phyloP scores from a whole-genome alignment of 2,797 vertebrate genomes.

The Rachycentron canadum region DNA sequence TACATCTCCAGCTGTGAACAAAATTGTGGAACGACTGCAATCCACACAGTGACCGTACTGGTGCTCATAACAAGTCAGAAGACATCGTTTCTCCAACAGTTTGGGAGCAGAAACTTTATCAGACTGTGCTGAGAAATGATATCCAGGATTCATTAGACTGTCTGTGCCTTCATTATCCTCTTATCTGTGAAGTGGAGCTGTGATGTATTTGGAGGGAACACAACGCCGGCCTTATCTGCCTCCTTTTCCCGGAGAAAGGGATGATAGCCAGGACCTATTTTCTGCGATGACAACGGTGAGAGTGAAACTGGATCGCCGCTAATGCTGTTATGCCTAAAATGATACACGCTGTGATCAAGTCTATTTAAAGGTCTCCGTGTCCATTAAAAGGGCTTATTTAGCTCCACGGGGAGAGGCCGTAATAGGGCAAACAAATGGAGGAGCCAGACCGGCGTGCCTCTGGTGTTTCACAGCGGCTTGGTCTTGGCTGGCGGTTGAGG shows the following conservation, averaged over 20 bases:
- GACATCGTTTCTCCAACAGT: slow-evolving; percentile 54
- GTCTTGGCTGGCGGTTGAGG: slow-evolving; percentile 45
- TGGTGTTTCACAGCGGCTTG: slow-evolving; percentile 42
- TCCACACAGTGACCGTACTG: slow-evolving; percentile 2
- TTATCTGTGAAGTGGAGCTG: slow-evolving; percentile 71
- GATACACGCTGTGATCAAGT: slow-evolving; percentile 59
- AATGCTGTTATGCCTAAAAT: slow-evolving; percentile 59
- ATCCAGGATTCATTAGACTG: slow-evolving; percentile 72
- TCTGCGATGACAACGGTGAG: slow-evolving; percentile 45
- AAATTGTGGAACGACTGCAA: slow-evolving; percentile 30
- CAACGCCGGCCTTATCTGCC: slow-evolving; percentile 61
- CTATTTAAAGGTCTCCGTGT: slow-evolving; percentile 66
- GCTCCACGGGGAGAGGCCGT: slow-evolving; percentile 28
- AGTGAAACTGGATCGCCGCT: slow-evolving; percentile 59
- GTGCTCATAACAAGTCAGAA: slow-evolving; percentile 55
- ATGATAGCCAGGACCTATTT: slow-evolving; percentile 60
- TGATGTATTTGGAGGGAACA: slow-evolving; percentile 57
- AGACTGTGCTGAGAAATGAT: slow-evolving; percentile 57
- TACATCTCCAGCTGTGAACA: slow-evolving; percentile 41
- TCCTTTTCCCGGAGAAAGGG: slow-evolving; percentile 43
- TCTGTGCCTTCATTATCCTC: slow-evolving; percentile 73
- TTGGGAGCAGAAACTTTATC: slow-evolving; percentile 63
- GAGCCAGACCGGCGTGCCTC: slow-evolving; percentile 61
- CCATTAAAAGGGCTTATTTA: slow-evolving; percentile 69
- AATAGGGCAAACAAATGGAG: slow-evolving; percentile 64